These are phyloP conservation scores for Euspilapteryx auroguttella DNA, from an alignment of 2,888 invertebrate species.

Conservation along the genomic window DNA sequence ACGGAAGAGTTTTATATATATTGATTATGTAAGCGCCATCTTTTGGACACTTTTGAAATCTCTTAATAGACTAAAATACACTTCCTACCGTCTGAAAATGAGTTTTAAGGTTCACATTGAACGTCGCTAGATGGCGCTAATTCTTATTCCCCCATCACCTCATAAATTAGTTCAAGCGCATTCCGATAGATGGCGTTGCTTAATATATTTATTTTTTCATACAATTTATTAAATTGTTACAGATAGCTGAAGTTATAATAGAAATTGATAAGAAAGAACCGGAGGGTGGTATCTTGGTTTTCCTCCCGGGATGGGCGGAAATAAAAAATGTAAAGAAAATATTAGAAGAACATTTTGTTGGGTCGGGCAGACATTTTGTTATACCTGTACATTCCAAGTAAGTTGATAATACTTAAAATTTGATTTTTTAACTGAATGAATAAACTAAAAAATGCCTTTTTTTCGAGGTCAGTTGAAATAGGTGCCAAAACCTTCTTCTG, in stretches of 20 bases:
- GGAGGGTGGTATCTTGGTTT: constrained; percentile 72
- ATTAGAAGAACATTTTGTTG: constrained; percentile 27
- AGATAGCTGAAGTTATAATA: constrained; percentile 52
- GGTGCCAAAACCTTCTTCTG: too few species aligned
- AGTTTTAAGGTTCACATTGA: too few species aligned
- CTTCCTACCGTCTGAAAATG: too few species aligned
- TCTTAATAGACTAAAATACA: too few species aligned
- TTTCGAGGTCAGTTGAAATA: too few species aligned
- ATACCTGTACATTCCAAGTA: constrained; percentile 63
- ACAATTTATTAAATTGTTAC: constrained; percentile 6
- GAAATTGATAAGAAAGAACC: constrained; percentile 59
- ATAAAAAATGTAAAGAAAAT: constrained; percentile 55
- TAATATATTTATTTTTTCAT: background rate
- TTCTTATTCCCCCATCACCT: too few species aligned
- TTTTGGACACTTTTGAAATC: too few species aligned
- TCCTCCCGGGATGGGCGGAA: constrained; percentile 77
- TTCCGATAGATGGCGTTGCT: background rate
- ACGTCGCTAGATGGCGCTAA: too few species aligned
- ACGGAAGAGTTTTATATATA: too few species aligned
- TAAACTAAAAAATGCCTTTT: too few species aligned
- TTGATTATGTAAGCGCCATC: too few species aligned
- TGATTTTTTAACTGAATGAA: constrained; percentile 14
- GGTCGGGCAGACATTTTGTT: constrained; percentile 24
- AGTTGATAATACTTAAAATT: constrained; percentile 8
- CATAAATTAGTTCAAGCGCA: too few species aligned